These are phyloP conservation scores for Pollenia angustigena DNA, from an alignment of 2,888 invertebrate species.

Conservation along the genomic window DNA sequence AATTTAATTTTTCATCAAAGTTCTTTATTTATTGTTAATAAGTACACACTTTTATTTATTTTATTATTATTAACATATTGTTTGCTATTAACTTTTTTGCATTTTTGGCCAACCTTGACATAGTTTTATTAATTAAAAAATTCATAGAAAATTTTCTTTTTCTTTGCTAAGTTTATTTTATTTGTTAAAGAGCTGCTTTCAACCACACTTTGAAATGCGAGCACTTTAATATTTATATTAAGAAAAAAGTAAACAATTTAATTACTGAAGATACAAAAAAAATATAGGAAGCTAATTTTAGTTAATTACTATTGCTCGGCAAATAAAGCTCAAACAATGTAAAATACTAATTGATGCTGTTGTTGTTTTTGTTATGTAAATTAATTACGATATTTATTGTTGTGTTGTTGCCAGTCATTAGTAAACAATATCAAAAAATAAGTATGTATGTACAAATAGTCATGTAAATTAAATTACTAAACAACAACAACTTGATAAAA, in stretches of 20 bases:
- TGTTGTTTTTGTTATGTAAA: constrained; percentile 18
- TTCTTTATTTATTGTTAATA: no score
- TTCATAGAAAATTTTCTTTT: constrained; percentile 4
- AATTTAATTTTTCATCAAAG: no score
- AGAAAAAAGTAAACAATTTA: constrained; percentile 15
- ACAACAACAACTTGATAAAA: neutral
- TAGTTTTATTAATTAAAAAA: constrained; percentile 4
- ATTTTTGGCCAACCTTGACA: constrained; percentile 23
- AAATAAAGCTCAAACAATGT: neutral
- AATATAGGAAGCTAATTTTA: constrained; percentile 20
- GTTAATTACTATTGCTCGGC: constrained; percentile 7
- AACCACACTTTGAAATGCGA: neutral
- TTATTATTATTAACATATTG: neutral
- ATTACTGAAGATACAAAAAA: constrained; percentile 7
- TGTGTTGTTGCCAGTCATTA: neutral
- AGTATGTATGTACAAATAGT: neutral
- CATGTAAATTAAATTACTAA: neutral
- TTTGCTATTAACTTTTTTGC: neutral
- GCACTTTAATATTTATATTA: neutral
- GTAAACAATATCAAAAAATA: constrained; percentile 14
- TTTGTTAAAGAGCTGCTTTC: neutral
- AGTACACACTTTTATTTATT: neutral
- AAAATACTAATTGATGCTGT: constrained; percentile 19
- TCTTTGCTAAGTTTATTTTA: neutral
- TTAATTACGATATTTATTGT: constrained; percentile 8